These are phyloP conservation scores for Nemapogon koenigi DNA, from an alignment of 2,888 invertebrate genomes.

Conservation along the genomic window DNA sequence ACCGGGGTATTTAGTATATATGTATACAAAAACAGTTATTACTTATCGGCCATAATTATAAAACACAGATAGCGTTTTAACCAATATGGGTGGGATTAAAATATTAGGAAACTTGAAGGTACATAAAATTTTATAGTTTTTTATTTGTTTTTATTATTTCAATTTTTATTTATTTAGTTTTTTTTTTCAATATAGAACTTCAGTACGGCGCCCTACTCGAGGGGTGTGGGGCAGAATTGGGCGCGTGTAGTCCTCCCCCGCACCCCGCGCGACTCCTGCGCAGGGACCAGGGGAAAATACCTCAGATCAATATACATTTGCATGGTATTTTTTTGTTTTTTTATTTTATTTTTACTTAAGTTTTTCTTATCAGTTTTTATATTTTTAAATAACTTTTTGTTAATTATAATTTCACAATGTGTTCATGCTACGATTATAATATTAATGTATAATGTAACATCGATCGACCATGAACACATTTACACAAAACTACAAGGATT, in stretches of 20 bases:
- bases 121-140: no score
- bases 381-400: slow-evolving; percentile 8
- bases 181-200: slow-evolving; percentile 47
- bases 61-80: no score
- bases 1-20: no score
- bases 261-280: slow-evolving; percentile 67
- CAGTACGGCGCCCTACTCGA: slow-evolving; percentile 62
- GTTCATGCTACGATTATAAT: no score
- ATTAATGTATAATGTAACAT: no score
- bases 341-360: slow-evolving; percentile 19
- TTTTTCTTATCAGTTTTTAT: slow-evolving; percentile 14
- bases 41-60: no score
- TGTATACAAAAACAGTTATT: no score
- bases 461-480: no score
- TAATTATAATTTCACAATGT: no score
- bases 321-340: slow-evolving; percentile 71
- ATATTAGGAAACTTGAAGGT: no score
- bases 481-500: no score
- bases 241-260: slow-evolving; percentile 55
- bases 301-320: slow-evolving; percentile 82
- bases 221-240: slow-evolving; percentile 63
- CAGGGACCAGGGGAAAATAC: slow-evolving; percentile 68
- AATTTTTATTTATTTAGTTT: slow-evolving; percentile 24
- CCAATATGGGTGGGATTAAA: no score
- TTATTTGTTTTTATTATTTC: slow-evolving; percentile 17